A percentile compares a stretch with the other conserved stretches of the same genome.
Evolutionary conservation across 2,113 vertebrate species (phyloP).

Genomic region (Amphiprion ocellaris): DNA sequence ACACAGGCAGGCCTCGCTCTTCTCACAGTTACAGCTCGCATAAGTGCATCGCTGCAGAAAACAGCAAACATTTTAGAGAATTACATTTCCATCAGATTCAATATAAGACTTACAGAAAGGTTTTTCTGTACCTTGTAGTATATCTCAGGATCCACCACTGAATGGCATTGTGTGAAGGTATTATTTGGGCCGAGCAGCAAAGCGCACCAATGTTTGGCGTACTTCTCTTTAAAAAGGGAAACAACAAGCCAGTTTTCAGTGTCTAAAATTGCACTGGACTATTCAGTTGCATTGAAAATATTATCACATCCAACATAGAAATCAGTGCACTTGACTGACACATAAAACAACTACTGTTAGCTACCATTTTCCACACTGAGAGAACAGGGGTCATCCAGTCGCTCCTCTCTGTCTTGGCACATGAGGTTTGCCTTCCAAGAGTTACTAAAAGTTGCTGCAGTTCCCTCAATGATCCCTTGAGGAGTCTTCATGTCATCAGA

Average conservation of each 20-base stretch:
- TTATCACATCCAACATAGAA: neutral
- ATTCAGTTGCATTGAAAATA: neutral
- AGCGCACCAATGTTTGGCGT: conserved; percentile 94
- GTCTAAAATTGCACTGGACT: neutral
- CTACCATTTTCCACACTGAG: conserved; percentile 93
- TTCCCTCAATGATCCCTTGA: conserved; percentile 92
- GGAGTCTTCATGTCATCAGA: conserved; percentile 90
- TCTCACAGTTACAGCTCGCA: conserved; percentile 92
- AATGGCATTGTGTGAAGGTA: conserved; percentile 88
- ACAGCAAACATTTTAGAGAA: conserved; percentile 1
- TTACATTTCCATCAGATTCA: neutral
- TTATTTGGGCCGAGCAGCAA: conserved; percentile 82
- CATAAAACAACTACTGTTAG: conserved; percentile 30
- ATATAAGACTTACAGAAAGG: neutral
- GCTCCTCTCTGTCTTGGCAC: conserved; percentile 86
- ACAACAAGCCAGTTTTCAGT: neutral
- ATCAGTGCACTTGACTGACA: neutral
- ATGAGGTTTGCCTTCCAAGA: conserved; percentile 91
- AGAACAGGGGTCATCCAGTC: conserved; percentile 92
- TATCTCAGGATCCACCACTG: conserved; percentile 84
- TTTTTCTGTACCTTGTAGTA: conserved; percentile 89
- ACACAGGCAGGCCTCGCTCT: conserved; percentile 92
- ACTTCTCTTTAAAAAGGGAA: conserved; percentile 83
- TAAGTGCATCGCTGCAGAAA: conserved; percentile 91
- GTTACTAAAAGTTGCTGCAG: conserved; percentile 90